Conservation (phyloP, 53 echinoderm and acorn worm species). For the Luidia sarsii region DNA sequence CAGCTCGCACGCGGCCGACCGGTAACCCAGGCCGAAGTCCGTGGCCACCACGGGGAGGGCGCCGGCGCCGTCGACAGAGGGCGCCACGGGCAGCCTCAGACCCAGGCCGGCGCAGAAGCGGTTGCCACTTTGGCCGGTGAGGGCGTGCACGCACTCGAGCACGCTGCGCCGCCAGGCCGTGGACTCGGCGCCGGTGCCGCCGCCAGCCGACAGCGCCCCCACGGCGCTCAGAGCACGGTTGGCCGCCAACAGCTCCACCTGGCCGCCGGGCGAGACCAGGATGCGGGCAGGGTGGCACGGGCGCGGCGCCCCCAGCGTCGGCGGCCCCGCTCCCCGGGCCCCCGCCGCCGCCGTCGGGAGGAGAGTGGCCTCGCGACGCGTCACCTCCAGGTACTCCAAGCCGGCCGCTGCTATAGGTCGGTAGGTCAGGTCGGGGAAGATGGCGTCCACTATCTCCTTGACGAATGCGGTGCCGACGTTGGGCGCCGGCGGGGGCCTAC, state of each 20-base stretch:
- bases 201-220: constrained; percentile 27
- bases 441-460: constrained; percentile 50
- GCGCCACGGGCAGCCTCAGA: neutral
- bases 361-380: constrained; percentile 41
- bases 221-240: constrained; percentile 29
- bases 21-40: constrained; percentile 54
- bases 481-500: constrained; percentile 1
- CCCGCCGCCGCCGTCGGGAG: neutral
- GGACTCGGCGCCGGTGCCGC: neutral
- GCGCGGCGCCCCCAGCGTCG: neutral
- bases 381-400: constrained; percentile 46
- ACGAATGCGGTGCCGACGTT: constrained; percentile 47
- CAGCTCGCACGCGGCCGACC: constrained; percentile 39
- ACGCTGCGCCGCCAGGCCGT: constrained; percentile 43
- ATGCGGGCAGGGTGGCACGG: constrained; percentile 56
- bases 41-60: constrained; percentile 27
- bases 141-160: constrained; percentile 46
- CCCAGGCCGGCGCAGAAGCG: constrained; percentile 42
- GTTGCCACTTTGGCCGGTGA: constrained; percentile 28
- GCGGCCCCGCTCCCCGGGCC: neutral
- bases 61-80: neutral
- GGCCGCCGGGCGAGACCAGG: constrained; percentile 43
- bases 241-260: constrained; percentile 46
- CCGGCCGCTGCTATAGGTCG: constrained; percentile 51
- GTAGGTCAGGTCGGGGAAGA: constrained; percentile 51